Base-by-base conservation (phyloP, 2,113 vertebrate species). In the Otus sunia region DNA sequence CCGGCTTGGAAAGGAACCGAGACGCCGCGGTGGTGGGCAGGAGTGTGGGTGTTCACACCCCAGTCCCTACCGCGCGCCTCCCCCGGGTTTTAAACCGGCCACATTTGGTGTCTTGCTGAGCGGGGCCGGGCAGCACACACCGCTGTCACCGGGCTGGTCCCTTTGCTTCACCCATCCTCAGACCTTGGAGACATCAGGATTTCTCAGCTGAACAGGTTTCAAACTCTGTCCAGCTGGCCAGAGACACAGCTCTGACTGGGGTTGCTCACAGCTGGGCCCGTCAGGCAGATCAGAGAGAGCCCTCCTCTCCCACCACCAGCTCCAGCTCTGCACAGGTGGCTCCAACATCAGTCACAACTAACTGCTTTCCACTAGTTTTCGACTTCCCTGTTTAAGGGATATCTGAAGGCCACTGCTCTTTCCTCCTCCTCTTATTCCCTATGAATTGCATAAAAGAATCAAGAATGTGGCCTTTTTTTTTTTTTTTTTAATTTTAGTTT, bases 11-110 rank as follows among this genome's bases (percentile, higher is more conserved):
- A 56, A 68, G 13, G 21, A 37, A 47, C 12, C 1, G 1, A 49
- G 39, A 37, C 15, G 52, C 45, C 1, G 0, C 0, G 13, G 36
- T 4, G 27, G 12, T 6, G 15, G 32, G 39, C 25, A 49, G 30
- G 59, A 47, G 34, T 39, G 13, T 41, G 37, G 12, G 25, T 52
- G 37, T 67, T 62, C 3, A 9, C 20, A 77, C 4, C 22, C 27
- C 26, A 64, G 39, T 4, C n/a, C 11, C n/a, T 10, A 6, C 58
- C 4, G 11, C 0, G 0, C 19, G 45, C 34, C 72, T 62, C 26
- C 12, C 29, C 27, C 53, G 58, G 34, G 21, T 45, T 88, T 59
- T 41, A n/a, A 77, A 71, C 12, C 49, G n/a, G 43, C 10, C 67
- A 73, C 29, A 73, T 37, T 4, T 11, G 18, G 21, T 22, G 37